Base-by-base conservation (phyloP, 1,140 invertebrate species). In the Anoplolepis gracilipes region DNA sequence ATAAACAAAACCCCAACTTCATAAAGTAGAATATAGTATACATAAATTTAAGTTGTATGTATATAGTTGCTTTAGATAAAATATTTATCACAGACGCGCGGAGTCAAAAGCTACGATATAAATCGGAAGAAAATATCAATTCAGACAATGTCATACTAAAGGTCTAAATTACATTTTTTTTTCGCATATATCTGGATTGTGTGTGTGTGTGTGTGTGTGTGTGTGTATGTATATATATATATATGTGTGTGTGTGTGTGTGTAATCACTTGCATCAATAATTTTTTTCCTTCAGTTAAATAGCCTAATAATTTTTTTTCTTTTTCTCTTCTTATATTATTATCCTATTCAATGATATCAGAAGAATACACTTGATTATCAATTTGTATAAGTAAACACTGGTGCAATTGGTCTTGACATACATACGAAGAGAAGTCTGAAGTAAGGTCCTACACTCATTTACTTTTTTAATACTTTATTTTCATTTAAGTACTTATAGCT, bases 41-140 rank as follows among this genome's bases (percentile, higher is more conserved):
- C 11, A 75, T 39, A 75, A 39, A 39, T 39, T 46, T 49, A 78
- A 78, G 25, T 64, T 33, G n/a, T n/a, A 69, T 64, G 19, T 39
- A 84, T 62, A 69, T 65, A 33, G 57, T 30, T 75, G 28, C 10
- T 62, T 75, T 62, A 84, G 78, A 88, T 39, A 82, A 90, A 89
- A 82, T 87, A 90, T 92, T 93, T 94, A 94, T 94, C 93, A 94
- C 93, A 94, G 93, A 93, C 84, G n/a, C n/a, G n/a, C n/a, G 77
- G 87, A 91, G 91, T 92, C 61, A 59, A 90, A 79, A 89, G 72
- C 85, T 88, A 86, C 84, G 64, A 59, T 81, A 87, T 69, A 92
- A 92, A 86, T 91, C 82, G 89, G 85, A 85, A 90, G 88, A 90
- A 92, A 89, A 91, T 55, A 85, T 67, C 65, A 90, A 64, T 79